Percentiles rank a stretch among this genome's conserved stretches.
These are phyloP conservation scores for Exephanes ischioxanthus DNA, from an alignment of 2,888 invertebrate species.

Conservation along the genomic window DNA sequence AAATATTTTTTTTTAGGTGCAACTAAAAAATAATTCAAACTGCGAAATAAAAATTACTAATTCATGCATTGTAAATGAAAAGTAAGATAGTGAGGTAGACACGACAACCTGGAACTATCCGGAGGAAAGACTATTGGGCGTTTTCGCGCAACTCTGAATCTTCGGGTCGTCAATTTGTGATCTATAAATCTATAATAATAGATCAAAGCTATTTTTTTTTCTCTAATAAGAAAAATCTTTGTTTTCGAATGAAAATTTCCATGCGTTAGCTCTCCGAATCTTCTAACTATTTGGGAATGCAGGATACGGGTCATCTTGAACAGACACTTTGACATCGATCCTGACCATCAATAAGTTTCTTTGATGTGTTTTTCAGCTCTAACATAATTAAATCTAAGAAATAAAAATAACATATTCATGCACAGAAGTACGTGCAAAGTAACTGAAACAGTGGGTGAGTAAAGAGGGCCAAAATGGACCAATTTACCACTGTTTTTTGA, in stretches of 20 bases:
- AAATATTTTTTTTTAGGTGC: neutral
- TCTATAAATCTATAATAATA: neutral
- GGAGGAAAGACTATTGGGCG: neutral
- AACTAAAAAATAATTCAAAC: neutral
- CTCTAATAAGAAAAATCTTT: slow-evolving; percentile 3
- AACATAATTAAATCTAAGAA: neutral
- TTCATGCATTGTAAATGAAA: neutral
- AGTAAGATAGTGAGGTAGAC: neutral
- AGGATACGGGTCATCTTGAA: neutral
- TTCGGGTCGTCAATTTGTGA: neutral
- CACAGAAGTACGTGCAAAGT: neutral
- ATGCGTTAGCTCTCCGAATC: neutral
- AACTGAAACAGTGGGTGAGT: neutral
- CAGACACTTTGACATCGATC: no score
- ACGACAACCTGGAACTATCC: slow-evolving; percentile 32
- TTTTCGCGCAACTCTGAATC: neutral
- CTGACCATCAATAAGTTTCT: neutral
- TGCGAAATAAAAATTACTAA: neutral
- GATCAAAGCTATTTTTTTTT: neutral
- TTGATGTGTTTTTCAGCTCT: neutral
- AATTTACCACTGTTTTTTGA: no score
- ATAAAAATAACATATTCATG: neutral
- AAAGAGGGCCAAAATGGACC: no score
- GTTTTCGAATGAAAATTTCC: neutral
- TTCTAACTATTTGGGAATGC: neutral